Evolutionary conservation across 2,113 vertebrate species (phyloP).

Genomic region (Phycodurus eques): DNA sequence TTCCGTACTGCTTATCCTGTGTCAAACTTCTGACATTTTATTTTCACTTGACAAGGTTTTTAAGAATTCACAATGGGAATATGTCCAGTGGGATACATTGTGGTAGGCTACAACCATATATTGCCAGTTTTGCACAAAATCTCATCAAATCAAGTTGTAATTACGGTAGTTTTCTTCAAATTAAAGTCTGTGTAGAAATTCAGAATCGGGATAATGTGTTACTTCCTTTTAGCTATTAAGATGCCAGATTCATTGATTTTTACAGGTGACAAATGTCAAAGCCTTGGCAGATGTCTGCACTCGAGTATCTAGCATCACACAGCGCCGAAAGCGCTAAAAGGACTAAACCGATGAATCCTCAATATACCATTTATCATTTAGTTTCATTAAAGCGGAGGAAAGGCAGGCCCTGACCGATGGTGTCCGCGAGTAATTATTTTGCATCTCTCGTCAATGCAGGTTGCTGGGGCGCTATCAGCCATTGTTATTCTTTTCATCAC

Average conservation of each 20-base stretch:
- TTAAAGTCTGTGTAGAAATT: background rate
- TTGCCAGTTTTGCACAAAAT: background rate
- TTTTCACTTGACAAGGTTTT: no score
- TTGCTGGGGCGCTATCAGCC: slow-evolving; percentile 83
- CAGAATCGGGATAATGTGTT: background rate
- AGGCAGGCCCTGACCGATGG: background rate
- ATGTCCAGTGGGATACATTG: background rate
- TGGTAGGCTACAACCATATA: background rate
- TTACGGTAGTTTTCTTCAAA: no score
- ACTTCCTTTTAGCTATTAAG: background rate
- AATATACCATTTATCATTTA: background rate
- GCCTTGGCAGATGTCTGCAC: background rate
- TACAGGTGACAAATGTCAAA: background rate
- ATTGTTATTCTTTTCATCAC: slow-evolving; percentile 87
- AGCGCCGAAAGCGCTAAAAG: background rate
- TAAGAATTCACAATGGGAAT: no score
- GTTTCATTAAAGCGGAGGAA: background rate
- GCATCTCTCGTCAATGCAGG: slow-evolving; percentile 60
- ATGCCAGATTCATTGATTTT: background rate
- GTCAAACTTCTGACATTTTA: no score
- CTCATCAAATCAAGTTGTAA: background rate
- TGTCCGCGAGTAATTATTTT: background rate
- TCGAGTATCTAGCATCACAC: background rate
- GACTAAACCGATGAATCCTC: background rate
- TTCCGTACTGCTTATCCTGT: no score